phyloP scores from a whole-genome alignment of 2,113 vertebrate species.

The Albula glossodonta region DNA sequence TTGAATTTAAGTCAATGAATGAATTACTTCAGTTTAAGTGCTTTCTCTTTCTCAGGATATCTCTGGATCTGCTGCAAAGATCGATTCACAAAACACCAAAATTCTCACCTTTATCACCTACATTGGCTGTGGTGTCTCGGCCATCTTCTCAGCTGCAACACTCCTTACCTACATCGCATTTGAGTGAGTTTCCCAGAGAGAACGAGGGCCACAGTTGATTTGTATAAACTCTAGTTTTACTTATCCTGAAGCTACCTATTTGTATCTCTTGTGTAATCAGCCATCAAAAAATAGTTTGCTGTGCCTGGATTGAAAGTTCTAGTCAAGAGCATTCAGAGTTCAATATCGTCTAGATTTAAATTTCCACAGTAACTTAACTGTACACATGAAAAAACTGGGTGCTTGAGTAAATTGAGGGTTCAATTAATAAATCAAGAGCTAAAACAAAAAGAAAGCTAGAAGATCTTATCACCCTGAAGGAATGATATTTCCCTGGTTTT shows the following conservation, averaged over 20 bases:
- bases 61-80: constrained; percentile 62
- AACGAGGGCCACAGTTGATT: too few species aligned
- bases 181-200: constrained; percentile 79
- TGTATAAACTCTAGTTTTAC: too few species aligned
- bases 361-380: background rate
- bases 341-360: too few species aligned
- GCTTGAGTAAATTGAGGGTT: background rate
- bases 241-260: too few species aligned
- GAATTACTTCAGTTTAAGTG: background rate
- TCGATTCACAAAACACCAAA: constrained; percentile 73
- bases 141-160: constrained; percentile 91
- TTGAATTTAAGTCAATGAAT: too few species aligned
- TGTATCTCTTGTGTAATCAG: too few species aligned
- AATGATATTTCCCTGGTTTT: too few species aligned
- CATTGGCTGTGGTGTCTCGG: constrained; percentile 91
- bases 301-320: too few species aligned
- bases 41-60: constrained; percentile 75
- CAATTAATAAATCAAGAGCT: background rate
- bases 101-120: constrained; percentile 91
- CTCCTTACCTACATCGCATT: constrained; percentile 94
- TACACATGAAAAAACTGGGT: background rate
- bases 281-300: too few species aligned
- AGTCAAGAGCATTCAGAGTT: too few species aligned
- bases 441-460: background rate
- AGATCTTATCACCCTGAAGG: background rate